phyloP scores from a whole-genome alignment of 2,888 invertebrate species.

The Anaspis maculata region DNA sequence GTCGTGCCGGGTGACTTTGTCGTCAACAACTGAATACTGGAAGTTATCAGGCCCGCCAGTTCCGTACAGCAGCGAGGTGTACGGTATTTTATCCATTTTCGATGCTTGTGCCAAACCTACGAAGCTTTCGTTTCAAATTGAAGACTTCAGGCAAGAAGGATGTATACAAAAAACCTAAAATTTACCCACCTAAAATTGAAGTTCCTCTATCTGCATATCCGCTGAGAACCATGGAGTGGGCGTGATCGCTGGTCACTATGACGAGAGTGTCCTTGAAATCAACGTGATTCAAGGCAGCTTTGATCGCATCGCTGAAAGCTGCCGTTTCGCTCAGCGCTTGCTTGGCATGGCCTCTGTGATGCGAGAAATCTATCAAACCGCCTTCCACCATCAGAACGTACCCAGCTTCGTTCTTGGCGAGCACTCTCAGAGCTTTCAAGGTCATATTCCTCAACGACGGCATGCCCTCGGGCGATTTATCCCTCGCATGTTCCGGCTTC shows the following conservation, averaged over 20 bases:
- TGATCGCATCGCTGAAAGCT: constrained; percentile 70
- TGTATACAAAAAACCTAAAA: no score
- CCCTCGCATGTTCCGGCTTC: constrained; percentile 62
- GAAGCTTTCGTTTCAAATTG: constrained; percentile 2
- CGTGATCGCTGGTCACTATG: constrained; percentile 79
- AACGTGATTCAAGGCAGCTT: constrained; percentile 53
- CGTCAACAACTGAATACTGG: constrained; percentile 41
- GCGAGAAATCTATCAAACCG: constrained; percentile 78
- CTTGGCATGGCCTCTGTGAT: constrained; percentile 72
- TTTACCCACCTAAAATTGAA: constrained; percentile 60
- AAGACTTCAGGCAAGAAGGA: no score
- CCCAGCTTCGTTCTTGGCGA: constrained; percentile 57
- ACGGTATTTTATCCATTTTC: constrained; percentile 54
- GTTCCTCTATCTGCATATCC: constrained; percentile 66
- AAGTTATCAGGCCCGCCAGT: constrained; percentile 66
- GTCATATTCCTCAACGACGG: constrained; percentile 79
- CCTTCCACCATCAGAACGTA: constrained; percentile 67
- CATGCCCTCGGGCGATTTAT: constrained; percentile 56
- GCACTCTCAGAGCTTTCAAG: constrained; percentile 61
- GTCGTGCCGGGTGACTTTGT: constrained; percentile 48
- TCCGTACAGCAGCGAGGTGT: constrained; percentile 70
- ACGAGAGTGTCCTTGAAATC: constrained; percentile 54
- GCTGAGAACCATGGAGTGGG: constrained; percentile 69
- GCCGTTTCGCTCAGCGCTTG: constrained; percentile 72
- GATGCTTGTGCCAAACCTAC: constrained; percentile 39